Base-by-base conservation (phyloP, 2,113 vertebrate genomes). In the Alces alces region DNA sequence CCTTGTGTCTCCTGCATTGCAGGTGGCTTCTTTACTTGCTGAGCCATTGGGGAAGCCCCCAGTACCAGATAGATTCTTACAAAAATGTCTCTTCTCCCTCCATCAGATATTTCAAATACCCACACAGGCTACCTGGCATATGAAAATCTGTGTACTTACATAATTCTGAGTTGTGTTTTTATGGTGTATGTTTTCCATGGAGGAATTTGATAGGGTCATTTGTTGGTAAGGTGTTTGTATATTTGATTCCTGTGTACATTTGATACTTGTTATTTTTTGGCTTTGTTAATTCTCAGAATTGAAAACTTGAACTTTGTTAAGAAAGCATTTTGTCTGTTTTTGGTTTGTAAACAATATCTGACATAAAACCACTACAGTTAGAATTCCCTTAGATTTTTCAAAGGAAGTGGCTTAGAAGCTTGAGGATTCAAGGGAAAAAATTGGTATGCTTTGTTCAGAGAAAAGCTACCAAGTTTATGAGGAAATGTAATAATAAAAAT, bases 231-330 rank as follows among this genome's bases (percentile, higher is more conserved):
- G 10, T 30, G 6, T 85, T 66, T 92, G 36, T 54, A 2, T 64
- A 17, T 58, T 95, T 96, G 50, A 92, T 28, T 92, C 21, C 30
- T 33, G 7, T 83, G 80, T 83, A 25, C n/a, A 83, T 55, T 36
- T 83, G 2, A 36, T 93, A 61, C 43, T 58, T 78, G 16, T 93
- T 76, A 70, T 28, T 61, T 61, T 30, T 45, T 5, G 3, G 17
- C 80, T 52, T 70, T 13, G 21, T 82, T 93, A 78, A 55, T 58
- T 86, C 96, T 73, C 84, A 93, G 70, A 84, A 96, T 76, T 93
- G 80, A 96, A 87, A 83, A 45, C 21, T 70, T 64, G 8, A 79
- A 10, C 28, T 87, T 95, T 54, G 30, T 50, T 89, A 61, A 82
- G n/a, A 82, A 94, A 88, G 6, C 15, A 33, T 52, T 96, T 94